Percentiles rank a stretch among this genome's conserved stretches.
Evolutionary conservation across 2,888 invertebrate genomes (phyloP).

Genomic region (Chrysomela aeneicollis): DNA sequence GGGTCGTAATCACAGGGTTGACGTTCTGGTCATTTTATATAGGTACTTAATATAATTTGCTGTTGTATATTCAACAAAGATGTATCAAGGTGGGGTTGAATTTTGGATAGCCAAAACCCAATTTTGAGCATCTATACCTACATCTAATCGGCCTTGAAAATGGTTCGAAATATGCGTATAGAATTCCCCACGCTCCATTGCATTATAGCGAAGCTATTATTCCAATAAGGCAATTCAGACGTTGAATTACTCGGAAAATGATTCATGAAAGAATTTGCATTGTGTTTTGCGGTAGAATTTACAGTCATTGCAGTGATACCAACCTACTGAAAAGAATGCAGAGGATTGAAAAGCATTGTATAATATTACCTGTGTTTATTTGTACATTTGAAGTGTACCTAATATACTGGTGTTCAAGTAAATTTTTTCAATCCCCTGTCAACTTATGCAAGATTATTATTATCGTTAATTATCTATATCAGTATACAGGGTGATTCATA

Average conservation of each 20-base stretch:
- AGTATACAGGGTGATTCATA: no score
- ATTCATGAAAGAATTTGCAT: conserved; percentile 40
- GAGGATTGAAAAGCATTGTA: neutral
- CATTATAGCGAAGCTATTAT: conserved; percentile 29
- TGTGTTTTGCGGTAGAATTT: conserved; percentile 7
- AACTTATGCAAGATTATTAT: no score
- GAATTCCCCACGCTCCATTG: conserved; percentile 27
- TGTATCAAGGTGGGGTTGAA: no score
- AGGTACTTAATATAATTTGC: no score
- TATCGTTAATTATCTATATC: no score
- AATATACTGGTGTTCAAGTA: no score
- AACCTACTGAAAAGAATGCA: neutral
- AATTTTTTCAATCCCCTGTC: no score
- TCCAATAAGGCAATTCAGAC: conserved; percentile 29
- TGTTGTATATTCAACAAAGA: no score
- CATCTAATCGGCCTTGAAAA: neutral
- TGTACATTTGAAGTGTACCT: no score
- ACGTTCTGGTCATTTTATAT: no score
- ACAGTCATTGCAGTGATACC: neutral
- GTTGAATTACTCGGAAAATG: conserved; percentile 34
- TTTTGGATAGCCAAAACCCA: no score
- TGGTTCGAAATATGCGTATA: neutral
- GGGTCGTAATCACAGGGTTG: no score
- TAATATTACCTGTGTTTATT: neutral
- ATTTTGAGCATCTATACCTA: neutral